Evolutionary conservation across 2,797 vertebrate genomes (phyloP), one percentile per base, ranked within the genome.

Genomic region (Numenius phaeopus): DNA sequence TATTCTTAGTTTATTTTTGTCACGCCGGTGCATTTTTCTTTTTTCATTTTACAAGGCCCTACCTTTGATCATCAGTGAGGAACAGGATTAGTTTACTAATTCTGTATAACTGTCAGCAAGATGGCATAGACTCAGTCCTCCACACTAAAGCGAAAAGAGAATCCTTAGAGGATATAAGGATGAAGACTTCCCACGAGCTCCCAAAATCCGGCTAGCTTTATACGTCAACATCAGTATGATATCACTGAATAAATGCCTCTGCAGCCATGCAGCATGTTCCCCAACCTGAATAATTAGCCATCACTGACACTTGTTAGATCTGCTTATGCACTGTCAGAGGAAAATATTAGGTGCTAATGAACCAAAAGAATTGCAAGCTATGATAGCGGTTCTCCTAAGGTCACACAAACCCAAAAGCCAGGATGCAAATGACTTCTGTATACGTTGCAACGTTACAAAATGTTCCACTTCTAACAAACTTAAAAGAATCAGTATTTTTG

Each of bases 1-100:
- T 98, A 98, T 97, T 98, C 98, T 98, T 96, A 97, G 98, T 98
- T 99, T 98, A 98, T 98, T 98, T 98, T 98, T 97, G 97, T 96
- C 97, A 97, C 97, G 98, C 98, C 97, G 98, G 64, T 14, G 83
- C 71, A 37, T 88, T 95, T 89, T 93, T 70, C 69, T 52, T 83
- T 90, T 84, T 87, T 59, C 64, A 50, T 84, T 70, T 95, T 70
- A 85, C 55, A 91, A 89, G 89, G 70, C 77, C 73, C 75, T 92
- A 90, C 83, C 90, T 95, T 96, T 97, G 86, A 90, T 95, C 83
- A 93, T 50, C 70, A 65, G 80, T 69, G 76, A 91, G 82, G 76
- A 96, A 83, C 64, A 65, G 86, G 76, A 97, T 97, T 94, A 94
- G 23, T 0, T 83, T 82, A 62, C 69, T 96, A 92, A 96, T 93